phyloP scores from a whole-genome alignment of 1,140 invertebrate species.

The Lepidostoma basale region DNA sequence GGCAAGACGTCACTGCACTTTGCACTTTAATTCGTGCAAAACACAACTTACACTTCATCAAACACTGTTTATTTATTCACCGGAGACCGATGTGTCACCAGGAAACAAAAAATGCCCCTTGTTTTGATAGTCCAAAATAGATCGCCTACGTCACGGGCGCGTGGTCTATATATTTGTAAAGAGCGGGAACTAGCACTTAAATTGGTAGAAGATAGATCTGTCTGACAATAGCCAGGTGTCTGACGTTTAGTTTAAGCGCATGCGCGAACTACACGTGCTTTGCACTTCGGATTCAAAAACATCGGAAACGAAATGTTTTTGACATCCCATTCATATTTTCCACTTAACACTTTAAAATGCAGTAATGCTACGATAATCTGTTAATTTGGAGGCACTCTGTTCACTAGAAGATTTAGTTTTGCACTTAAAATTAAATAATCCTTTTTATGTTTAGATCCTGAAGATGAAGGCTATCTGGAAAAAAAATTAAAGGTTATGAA shows the following conservation, averaged over 20 bases:
- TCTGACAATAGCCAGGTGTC: constrained; percentile 7
- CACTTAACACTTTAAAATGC: not conserved
- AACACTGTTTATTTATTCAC: not conserved
- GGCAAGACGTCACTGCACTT: constrained; percentile 20
- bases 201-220: constrained; percentile 4
- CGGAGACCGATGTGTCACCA: not conserved
- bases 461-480: not conserved
- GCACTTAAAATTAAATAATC: not conserved
- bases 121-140: not conserved
- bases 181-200: not conserved
- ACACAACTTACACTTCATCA: not conserved
- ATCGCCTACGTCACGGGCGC: not conserved
- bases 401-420: not conserved
- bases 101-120: not conserved
- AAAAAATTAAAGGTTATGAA: not conserved
- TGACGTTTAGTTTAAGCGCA: constrained; percentile 24
- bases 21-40: not conserved
- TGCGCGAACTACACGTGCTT: constrained; percentile 9
- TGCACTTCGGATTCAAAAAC: constrained; percentile 1
- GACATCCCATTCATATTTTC: not conserved
- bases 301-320: not conserved
- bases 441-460: not conserved
- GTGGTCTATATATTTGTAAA: not conserved
- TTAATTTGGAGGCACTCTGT: not conserved
- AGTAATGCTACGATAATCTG: not conserved